Conservation (phyloP, 2,888 invertebrate species). For the Pogonocherus hispidulus region DNA sequence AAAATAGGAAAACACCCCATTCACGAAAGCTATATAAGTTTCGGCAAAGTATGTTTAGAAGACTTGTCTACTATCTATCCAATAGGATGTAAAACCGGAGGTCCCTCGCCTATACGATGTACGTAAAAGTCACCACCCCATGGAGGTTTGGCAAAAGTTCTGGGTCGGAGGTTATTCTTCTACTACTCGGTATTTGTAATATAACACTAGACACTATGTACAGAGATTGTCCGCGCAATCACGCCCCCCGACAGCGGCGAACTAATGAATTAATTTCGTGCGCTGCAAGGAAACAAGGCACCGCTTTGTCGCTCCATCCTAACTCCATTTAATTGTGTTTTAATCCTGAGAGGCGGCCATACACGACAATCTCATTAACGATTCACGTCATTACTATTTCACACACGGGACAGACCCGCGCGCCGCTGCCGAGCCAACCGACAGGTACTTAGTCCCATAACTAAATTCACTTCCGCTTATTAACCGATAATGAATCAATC, state of each 20-base stretch:
- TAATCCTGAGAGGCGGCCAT: slow-evolving; percentile 34
- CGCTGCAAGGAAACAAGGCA: slow-evolving; percentile 57
- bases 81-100: too few species aligned
- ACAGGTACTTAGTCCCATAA: slow-evolving; percentile 24
- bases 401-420: neutral
- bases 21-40: too few species aligned
- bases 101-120: too few species aligned
- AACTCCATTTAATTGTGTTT: slow-evolving; percentile 54
- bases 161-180: too few species aligned
- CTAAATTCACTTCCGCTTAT: slow-evolving; percentile 31
- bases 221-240: slow-evolving; percentile 35
- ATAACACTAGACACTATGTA: too few species aligned
- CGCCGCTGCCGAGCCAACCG: neutral
- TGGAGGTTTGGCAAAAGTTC: too few species aligned
- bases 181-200: too few species aligned
- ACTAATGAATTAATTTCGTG: slow-evolving; percentile 61
- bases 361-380: slow-evolving; percentile 28
- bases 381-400: slow-evolving; percentile 12
- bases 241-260: slow-evolving; percentile 52
- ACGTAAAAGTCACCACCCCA: too few species aligned
- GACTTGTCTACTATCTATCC: too few species aligned
- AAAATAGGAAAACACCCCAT: too few species aligned
- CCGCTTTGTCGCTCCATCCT: slow-evolving; percentile 60
- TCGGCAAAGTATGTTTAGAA: too few species aligned
- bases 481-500: slow-evolving; percentile 25